Percentiles rank a stretch among this genome's conserved stretches.
Conservation (phyloP, 2,888 invertebrate species). For the Atherix ibis region DNA sequence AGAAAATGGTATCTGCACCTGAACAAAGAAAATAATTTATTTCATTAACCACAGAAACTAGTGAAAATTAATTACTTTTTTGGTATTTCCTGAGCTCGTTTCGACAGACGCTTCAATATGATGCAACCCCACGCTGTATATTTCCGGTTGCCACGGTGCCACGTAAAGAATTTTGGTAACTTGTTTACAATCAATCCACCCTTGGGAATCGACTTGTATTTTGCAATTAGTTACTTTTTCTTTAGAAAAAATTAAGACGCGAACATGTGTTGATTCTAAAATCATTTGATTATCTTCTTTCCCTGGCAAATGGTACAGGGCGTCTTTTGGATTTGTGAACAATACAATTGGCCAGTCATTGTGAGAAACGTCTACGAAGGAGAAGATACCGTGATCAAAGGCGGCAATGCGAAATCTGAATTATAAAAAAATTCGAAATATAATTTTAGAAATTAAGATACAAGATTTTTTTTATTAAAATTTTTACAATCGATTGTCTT, state of each 20-base stretch:
- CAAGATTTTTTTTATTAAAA: not conserved
- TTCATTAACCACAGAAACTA: not conserved
- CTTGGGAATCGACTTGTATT: constrained; percentile 46
- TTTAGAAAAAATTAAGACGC: constrained; percentile 64
- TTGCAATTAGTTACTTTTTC: constrained; percentile 45
- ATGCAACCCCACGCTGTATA: constrained; percentile 43
- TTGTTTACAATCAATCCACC: constrained; percentile 46
- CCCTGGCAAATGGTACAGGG: constrained; percentile 51
- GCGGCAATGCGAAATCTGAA: constrained; percentile 60
- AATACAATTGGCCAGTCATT: constrained; percentile 67
- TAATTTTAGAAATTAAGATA: constrained; percentile 4
- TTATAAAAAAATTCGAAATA: constrained; percentile 1
- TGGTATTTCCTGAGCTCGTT: constrained; percentile 42
- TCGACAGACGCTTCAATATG: constrained; percentile 41
- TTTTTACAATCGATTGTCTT: constrained; percentile 71
- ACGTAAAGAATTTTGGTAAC: constrained; percentile 56
- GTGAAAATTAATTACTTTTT: constrained; percentile 21
- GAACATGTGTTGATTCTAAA: constrained; percentile 57
- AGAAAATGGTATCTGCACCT: constrained; percentile 52
- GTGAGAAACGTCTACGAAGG: constrained; percentile 64
- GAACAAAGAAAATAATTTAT: not conserved
- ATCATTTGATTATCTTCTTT: constrained; percentile 44
- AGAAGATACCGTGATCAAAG: constrained; percentile 79
- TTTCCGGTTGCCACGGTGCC: constrained; percentile 51
- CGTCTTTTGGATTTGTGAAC: constrained; percentile 84